Conservation (phyloP, 2,888 invertebrate species). For the Thymelicus lineola region DNA sequence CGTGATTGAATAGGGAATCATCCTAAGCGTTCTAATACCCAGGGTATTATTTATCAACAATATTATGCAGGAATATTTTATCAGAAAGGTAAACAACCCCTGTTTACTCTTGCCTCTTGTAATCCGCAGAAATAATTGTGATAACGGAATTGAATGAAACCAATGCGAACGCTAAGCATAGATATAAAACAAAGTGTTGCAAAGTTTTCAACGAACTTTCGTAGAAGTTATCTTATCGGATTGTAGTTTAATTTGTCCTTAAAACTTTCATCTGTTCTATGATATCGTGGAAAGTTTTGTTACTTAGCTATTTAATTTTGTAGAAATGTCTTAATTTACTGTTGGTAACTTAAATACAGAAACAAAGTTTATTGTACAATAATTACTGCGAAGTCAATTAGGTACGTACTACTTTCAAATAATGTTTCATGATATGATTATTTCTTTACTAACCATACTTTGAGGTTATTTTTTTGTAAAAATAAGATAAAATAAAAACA, state of each 20-base stretch:
- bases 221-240: background rate
- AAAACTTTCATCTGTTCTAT: background rate
- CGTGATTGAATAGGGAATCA: no score
- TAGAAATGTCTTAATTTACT: background rate
- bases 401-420: no score
- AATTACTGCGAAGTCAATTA: no score
- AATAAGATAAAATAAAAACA: no score
- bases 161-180: no score
- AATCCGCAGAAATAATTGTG: background rate
- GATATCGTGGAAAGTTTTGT: background rate
- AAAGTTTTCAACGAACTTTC: background rate
- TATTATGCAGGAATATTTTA: background rate
- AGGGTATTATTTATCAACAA: background rate
- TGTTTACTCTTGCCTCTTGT: background rate
- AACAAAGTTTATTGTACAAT: no score
- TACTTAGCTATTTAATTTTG: background rate
- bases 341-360: no score
- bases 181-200: background rate
- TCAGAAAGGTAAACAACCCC: no score
- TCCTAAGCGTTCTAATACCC: no score
- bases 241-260: background rate
- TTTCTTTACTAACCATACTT: no score
- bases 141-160: background rate
- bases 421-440: no score
- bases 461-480: no score